A percentile compares a stretch with the other conserved stretches of the same genome.
These are phyloP conservation scores for Dicrurus megarhynchus DNA, from an alignment of 2,113 vertebrate genomes.

Conservation along the genomic window DNA sequence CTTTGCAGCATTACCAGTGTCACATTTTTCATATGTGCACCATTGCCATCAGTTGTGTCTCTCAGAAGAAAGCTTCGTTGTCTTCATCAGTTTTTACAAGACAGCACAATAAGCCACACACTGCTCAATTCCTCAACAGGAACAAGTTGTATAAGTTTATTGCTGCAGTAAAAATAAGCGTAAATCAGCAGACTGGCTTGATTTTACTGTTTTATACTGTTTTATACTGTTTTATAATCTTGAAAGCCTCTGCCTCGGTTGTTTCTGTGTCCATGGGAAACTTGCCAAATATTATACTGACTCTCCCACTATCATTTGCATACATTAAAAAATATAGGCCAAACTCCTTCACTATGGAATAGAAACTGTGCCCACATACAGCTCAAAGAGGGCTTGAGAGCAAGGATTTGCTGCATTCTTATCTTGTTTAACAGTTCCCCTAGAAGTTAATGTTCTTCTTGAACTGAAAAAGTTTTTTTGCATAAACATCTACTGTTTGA, in stretches of 20 bases:
- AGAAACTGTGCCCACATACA: not conserved
- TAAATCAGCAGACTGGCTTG: not conserved
- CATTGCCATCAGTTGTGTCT: not conserved
- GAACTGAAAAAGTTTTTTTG: not conserved
- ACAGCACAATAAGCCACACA: not conserved
- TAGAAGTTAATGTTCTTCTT: constrained; percentile 10
- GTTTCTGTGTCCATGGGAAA: constrained; percentile 15
- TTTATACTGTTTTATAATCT: constrained; percentile 16
- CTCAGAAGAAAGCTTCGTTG: not conserved
- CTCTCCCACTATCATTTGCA: constrained; percentile 15
- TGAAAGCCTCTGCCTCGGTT: not conserved
- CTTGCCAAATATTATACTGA: constrained; percentile 24
- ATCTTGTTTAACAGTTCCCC: constrained; percentile 41
- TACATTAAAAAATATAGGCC: constrained; percentile 20
- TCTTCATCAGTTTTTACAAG: not conserved
- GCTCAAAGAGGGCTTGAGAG: constrained; percentile 14
- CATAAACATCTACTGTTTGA: not conserved
- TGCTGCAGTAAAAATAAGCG: not conserved
- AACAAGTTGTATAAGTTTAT: not conserved
- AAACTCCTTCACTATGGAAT: not conserved
- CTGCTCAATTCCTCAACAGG: not conserved
- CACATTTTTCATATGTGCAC: accelerated
- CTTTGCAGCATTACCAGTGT: not conserved
- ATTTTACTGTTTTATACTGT: constrained; percentile 1
- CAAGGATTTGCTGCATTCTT: constrained; percentile 28